Conservation (phyloP, 2,888 invertebrate genomes). For the Heliothis peltigera region DNA sequence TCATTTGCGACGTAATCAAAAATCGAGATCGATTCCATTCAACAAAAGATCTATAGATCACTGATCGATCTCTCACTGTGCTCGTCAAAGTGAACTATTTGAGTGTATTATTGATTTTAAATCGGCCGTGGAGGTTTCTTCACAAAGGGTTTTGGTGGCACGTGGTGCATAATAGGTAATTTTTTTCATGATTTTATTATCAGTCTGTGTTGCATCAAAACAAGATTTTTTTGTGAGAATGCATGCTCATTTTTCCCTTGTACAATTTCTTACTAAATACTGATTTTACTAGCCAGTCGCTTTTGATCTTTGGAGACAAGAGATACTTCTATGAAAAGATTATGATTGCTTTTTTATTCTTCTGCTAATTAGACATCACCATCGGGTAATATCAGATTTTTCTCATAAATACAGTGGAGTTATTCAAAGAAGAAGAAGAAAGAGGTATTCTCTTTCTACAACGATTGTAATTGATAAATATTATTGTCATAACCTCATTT, state of each 20-base stretch:
- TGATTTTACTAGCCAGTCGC: not conserved
- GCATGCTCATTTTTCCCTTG: not conserved
- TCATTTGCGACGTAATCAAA: constrained; percentile 82
- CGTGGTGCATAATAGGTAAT: constrained; percentile 45
- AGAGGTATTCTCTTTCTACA: no score
- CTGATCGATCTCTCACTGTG: constrained; percentile 87
- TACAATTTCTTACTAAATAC: no score
- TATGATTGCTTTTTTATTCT: no score
- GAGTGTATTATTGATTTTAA: constrained; percentile 86
- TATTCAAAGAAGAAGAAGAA: no score
- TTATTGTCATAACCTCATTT: no score
- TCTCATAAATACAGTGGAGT: no score
- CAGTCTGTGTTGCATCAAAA: constrained; percentile 6
- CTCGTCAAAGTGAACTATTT: constrained; percentile 84
- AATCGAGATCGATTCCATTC: constrained; percentile 81
- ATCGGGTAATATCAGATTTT: no score
- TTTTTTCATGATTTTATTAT: constrained; percentile 4
- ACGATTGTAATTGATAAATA: no score
- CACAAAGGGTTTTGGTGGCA: constrained; percentile 70
- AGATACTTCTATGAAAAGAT: no score
- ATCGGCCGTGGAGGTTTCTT: constrained; percentile 79
- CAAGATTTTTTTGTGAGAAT: not conserved
- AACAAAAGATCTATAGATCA: constrained; percentile 86
- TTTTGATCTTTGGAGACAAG: not conserved
- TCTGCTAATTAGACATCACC: not conserved